Evolutionary conservation across 2,888 invertebrate genomes (phyloP), one percentile per base, ranked within the genome.

Genomic region (Machimus atricapillus): DNA sequence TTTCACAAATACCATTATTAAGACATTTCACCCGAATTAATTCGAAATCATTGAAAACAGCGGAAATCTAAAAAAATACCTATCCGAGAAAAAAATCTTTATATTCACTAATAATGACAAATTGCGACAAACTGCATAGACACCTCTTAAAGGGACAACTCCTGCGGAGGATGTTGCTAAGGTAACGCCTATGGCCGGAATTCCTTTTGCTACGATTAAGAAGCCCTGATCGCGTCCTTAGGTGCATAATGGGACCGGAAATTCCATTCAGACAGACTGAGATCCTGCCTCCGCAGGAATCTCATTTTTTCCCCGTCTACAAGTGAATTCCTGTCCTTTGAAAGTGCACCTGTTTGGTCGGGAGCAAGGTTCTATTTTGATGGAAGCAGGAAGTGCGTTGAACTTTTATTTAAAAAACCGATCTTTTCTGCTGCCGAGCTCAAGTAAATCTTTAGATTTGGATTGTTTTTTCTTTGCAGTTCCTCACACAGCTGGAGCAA

Each of bases 321-420:
- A 78, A 78, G 78, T 78, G 78, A 76, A 86, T 86, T 87, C 81
- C 46, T 86, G 66, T 86, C 81, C 23, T 43, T 43, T 73, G 40
- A 76, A 76, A 73, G 58, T 87, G 37, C 87, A 87, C 87, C 87
- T 87, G 87, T 87, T 86, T 34, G 58, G 76, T 40, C 76, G 40
- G 66, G 66, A 23, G 76, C 40, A 76, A 76, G 76, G 76, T 76
- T n/a, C 19, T 40, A 52, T 86, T 78, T 76, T 37, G 31, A 27
- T 52, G 34, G 86, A 52, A 37, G 31, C 86, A 86, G 86, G 86
- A 86, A 86, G 77, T 78, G 73, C 43, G 77, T 77, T 86, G 52
- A 76, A 77, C 77, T 74, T 52, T 52, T 31, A 56, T 76, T 76
- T 40, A 19, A 76, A 40, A 76, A 23, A 73, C 4, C 14, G 43